A percentile compares a stretch with the other conserved stretches of the same genome.
Evolutionary conservation across 2,888 invertebrate genomes (phyloP).

Genomic region (Osmoderma eremita): DNA sequence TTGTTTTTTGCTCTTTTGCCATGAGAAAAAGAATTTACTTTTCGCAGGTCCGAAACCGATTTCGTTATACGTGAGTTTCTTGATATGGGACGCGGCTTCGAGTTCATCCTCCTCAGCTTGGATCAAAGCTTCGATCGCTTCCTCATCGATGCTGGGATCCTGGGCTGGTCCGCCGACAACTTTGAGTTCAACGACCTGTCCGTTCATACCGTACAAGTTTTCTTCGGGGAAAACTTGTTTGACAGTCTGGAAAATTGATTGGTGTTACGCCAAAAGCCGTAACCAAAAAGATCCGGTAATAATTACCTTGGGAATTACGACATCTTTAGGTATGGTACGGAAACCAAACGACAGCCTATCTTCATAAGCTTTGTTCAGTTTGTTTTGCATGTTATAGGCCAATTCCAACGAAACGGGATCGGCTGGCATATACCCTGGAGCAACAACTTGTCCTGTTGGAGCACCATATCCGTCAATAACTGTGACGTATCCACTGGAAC

Average conservation of each 20-base stretch:
- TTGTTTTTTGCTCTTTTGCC: too few relatives aligned
- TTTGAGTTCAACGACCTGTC: conserved; percentile 66
- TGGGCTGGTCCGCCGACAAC: conserved; percentile 38
- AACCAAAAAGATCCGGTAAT: too few relatives aligned
- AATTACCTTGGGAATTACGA: conserved; percentile 49
- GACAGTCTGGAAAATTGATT: conserved; percentile 42
- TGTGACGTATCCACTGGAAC: not conserved
- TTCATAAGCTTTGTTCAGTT: conserved; percentile 62
- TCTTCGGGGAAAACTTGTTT: conserved; percentile 64
- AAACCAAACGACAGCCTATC: conserved; percentile 67
- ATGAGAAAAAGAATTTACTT: conserved; percentile 48
- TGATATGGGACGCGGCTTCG: conserved; percentile 40
- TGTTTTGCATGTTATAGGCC: conserved; percentile 61
- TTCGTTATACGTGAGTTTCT: conserved; percentile 60
- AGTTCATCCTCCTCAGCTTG: conserved; percentile 18
- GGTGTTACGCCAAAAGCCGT: too few relatives aligned
- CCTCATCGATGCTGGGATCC: conserved; percentile 51
- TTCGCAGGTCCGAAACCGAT: conserved; percentile 64
- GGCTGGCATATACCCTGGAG: conserved; percentile 57
- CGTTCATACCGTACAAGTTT: conserved; percentile 65
- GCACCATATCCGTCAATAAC: not conserved
- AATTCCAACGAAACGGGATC: conserved; percentile 66
- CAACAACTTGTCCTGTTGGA: not conserved
- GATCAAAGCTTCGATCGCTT: conserved; percentile 56
- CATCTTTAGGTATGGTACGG: conserved; percentile 64